phyloP scores from a whole-genome alignment of 2,113 vertebrate genomes.

The Sorex fumeus region DNA sequence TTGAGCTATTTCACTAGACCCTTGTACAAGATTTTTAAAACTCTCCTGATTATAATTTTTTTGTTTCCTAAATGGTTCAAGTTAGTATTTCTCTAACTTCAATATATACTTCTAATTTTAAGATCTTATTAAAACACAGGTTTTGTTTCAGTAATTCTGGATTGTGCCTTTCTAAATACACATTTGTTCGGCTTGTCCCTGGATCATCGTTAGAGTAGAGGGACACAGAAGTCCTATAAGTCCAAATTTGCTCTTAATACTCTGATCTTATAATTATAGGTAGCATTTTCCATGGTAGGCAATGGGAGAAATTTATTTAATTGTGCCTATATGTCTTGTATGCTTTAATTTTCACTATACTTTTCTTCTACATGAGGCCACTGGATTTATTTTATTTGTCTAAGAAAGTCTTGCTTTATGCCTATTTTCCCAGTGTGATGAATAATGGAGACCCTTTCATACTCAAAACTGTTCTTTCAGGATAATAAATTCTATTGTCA shows the following conservation, averaged over 20 bases:
- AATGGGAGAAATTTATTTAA: background rate
- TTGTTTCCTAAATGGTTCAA: conserved; percentile 12
- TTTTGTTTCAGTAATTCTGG: background rate
- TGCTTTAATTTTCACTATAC: background rate
- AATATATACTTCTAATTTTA: background rate
- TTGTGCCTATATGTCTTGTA: background rate
- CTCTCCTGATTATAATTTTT: background rate
- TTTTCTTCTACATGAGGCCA: background rate
- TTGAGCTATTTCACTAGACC: background rate
- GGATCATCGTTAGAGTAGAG: background rate
- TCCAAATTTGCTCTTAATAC: background rate
- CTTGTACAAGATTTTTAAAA: background rate
- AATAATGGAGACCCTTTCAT: conserved; percentile 35
- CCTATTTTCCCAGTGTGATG: conserved; percentile 35
- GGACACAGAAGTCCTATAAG: background rate
- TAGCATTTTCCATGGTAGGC: background rate
- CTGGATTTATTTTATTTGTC: background rate
- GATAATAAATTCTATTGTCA: conserved; percentile 26
- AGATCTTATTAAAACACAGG: background rate
- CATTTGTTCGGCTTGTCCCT: too few species aligned
- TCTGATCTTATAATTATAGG: background rate
- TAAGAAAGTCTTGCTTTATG: conserved; percentile 36
- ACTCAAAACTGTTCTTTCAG: background rate
- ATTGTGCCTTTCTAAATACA: background rate
- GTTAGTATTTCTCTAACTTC: background rate